Evolutionary conservation across 2,888 invertebrate species (phyloP), one percentile per base, ranked within the genome.

Genomic region (Cordilura impudica): DNA sequence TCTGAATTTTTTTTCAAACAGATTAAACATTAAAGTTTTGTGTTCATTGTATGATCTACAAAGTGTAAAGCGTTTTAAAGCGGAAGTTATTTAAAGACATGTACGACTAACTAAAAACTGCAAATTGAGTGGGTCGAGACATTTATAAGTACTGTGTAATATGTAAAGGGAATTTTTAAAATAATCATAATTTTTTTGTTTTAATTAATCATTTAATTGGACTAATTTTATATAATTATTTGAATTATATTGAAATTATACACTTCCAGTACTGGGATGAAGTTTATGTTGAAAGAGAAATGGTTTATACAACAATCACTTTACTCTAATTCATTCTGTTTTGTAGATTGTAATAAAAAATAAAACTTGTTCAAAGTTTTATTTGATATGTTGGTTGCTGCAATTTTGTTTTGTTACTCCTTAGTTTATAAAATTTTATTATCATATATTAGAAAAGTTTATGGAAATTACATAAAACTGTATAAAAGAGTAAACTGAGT

Each of bases 391-490:
- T 39, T 39, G n/a, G n/a, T n/a, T n/a, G n/a, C n/a, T n/a, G n/a
- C n/a, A n/a, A n/a, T n/a, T n/a, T 39, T 35, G 12, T 35, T 31
- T 39, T 39, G 35, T 39, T 39, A n/a, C 35, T 12, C 35, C 5
- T 39, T 39, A n/a, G 35, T 39, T 39, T 39, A 39, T 4, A 39
- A 39, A 39, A 12, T n/a, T n/a, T 26, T 53, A 53, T 61, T 60
- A 61, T 74, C 60, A 74, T 67, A 67, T 74, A 74, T 74, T 67
- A 45, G 31, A 74, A 74, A 74, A 74, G 67, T 74, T 74, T 74
- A 74, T 67, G 66, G 53, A 67, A 74, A 74, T 73, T 73, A 39
- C 49, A 73, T 51, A 39, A 23, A 53, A 53, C 35, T n/a, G n/a
- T n/a, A 39, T 39, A 39, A 39, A 39, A 39, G 35, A n/a, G n/a